Base-by-base conservation (phyloP, 1,140 invertebrate genomes). In the Eumaeus atala region DNA sequence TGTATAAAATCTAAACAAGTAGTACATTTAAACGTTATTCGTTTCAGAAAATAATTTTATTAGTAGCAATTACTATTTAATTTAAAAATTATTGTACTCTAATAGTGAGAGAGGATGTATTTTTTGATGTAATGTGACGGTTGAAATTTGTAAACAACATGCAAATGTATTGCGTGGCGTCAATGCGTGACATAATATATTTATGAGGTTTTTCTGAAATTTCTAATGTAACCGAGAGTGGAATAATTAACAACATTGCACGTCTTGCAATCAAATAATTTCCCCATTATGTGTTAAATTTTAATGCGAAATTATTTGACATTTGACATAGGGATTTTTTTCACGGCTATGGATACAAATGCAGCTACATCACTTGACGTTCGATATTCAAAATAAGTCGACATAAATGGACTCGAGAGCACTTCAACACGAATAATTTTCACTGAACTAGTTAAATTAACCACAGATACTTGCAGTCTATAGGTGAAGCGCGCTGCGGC, bases 401-500 rank as follows among this genome's bases (percentile, higher is more conserved):
- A 51, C 28, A 51, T 14, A 47, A 47, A 48, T 54, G 42, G 38
- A 10, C n/a, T 33, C 51, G 34, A 36, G 42, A 11, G 36, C 48
- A 60, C 33, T 55, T 58, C 58, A 47, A 48, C 37, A 55, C n/a
- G 5, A 9, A 35, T 33, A 33, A 8, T 34, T 48, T 40, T 42
- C 28, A 53, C 17, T 28, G 12, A 38, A 9, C 49, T 35, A 51
- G 18, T 18, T 47, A 9, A 47, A 47, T n/a, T 47, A 47, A 17
- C 18, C 34, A 36, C 35, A 17, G 58, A 77, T 85, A 85, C 82
- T 85, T 83, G 79, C 82, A 85, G 70, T 72, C 76, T 63, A 52
- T 71, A 67, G 51, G 76, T 77, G 48, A 85, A 58, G 21, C 73
- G 65, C 59, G 65, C 56, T 17, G 72, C 64, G 33, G 73, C 66